phyloP scores from a whole-genome alignment of 1,140 invertebrate genomes.

The Octopus sinensis region DNA sequence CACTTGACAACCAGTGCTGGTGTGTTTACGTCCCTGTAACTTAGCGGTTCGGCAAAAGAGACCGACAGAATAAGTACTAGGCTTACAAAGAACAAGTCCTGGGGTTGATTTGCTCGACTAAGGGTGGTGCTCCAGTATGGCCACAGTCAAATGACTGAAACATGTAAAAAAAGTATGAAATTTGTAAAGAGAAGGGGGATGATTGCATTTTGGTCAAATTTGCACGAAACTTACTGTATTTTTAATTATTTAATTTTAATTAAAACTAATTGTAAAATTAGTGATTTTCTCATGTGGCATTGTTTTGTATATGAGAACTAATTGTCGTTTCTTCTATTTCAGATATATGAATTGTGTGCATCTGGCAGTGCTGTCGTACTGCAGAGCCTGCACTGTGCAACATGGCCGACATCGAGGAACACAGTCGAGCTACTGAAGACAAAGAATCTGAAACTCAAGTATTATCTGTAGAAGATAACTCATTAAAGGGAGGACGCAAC shows the following conservation, averaged over 20 bases:
- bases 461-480: constrained; percentile 12
- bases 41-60: too few species aligned
- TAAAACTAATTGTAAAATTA: background rate
- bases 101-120: too few species aligned
- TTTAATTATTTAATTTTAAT: background rate
- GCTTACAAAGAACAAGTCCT: too few species aligned
- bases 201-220: too few species aligned
- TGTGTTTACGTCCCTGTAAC: too few species aligned
- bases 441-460: constrained; percentile 1
- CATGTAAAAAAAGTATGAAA: too few species aligned
- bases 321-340: background rate
- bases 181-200: too few species aligned
- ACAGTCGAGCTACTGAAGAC: background rate
- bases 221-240: background rate
- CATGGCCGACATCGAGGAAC: background rate
- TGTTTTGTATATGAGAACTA: background rate
- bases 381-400: background rate
- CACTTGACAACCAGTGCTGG: too few species aligned
- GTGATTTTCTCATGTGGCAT: background rate
- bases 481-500: constrained; percentile 27
- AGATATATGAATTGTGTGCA: background rate
- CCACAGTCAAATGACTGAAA: too few species aligned
- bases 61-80: too few species aligned
- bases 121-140: too few species aligned
- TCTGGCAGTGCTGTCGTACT: background rate